These are phyloP conservation scores for Drosophila ambigua DNA, from an alignment of 1,140 invertebrate genomes.

Conservation along the genomic window DNA sequence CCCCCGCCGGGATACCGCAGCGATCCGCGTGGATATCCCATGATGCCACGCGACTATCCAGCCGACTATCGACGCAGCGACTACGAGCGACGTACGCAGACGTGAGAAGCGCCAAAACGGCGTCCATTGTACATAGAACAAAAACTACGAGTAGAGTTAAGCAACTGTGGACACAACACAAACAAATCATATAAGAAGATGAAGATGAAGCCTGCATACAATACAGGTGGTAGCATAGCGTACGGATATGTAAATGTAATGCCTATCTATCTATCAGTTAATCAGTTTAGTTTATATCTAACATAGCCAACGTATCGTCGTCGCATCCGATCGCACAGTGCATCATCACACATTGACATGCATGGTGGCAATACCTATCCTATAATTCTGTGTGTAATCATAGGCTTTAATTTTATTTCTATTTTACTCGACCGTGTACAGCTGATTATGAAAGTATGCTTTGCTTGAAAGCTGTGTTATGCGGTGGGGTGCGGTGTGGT, in stretches of 20 bases:
- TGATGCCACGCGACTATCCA: conserved; percentile 85
- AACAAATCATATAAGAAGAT: conserved; percentile 9
- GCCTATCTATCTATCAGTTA: conserved; percentile 38
- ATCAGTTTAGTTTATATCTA: conserved; percentile 66
- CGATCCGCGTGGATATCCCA: conserved; percentile 69
- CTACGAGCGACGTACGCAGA: conserved; percentile 76
- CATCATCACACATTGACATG: conserved; percentile 14
- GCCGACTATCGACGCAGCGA: conserved; percentile 85
- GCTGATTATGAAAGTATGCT: conserved; percentile 13
- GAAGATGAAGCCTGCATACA: conserved; percentile 26
- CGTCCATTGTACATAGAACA: conserved; percentile 58
- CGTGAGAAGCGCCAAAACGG: conserved; percentile 39
- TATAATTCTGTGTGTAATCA: conserved; percentile 60
- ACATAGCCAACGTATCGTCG: neutral
- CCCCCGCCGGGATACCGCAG: conserved; percentile 61
- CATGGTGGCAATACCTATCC: conserved; percentile 37
- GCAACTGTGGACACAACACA: conserved; percentile 41
- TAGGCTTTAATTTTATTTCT: conserved; percentile 55
- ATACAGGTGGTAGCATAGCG: conserved; percentile 27
- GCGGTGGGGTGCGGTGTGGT: conserved; percentile 1
- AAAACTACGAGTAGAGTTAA: conserved; percentile 45
- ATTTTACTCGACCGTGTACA: conserved; percentile 42
- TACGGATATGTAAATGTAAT: conserved; percentile 64
- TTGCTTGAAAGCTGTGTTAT: too few relatives aligned
- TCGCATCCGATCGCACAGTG: conserved; percentile 50